Evolutionary conservation across 2,888 invertebrate species (phyloP).

Genomic region (Macaria liturata): DNA sequence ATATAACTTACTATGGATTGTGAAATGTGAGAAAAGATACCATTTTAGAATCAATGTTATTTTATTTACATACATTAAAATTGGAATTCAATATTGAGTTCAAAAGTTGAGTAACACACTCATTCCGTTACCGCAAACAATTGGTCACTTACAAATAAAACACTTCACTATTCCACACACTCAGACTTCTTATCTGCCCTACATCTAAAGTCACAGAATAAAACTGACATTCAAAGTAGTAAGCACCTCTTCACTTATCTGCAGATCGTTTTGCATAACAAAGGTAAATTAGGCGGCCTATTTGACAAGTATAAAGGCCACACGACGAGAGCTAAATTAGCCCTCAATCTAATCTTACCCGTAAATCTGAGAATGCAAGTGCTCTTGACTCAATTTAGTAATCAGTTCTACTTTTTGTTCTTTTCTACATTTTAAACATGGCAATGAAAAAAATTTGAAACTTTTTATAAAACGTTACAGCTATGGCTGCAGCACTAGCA

Average conservation of each 20-base stretch:
- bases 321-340: slow-evolving; percentile 67
- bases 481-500: background rate
- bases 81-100: too few species aligned
- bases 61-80: too few species aligned
- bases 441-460: too few species aligned
- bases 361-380: slow-evolving; percentile 43
- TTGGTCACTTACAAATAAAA: slow-evolving; percentile 14
- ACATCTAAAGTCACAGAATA: slow-evolving; percentile 25
- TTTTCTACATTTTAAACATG: background rate
- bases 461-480: background rate
- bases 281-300: slow-evolving; percentile 70
- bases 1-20: too few species aligned
- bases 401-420: background rate
- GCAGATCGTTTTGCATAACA: slow-evolving; percentile 57
- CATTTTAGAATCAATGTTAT: too few species aligned
- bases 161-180: slow-evolving; percentile 2
- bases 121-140: background rate
- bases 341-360: slow-evolving; percentile 61
- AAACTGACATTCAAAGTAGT: slow-evolving; percentile 32
- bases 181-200: slow-evolving; percentile 7
- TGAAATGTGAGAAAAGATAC: too few species aligned
- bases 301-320: slow-evolving; percentile 54
- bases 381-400: slow-evolving; percentile 40
- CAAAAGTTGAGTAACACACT: too few species aligned
- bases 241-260: slow-evolving; percentile 66